Evolutionary conservation across 2,113 vertebrate genomes (phyloP).

Genomic region (Chunga burmeisteri): DNA sequence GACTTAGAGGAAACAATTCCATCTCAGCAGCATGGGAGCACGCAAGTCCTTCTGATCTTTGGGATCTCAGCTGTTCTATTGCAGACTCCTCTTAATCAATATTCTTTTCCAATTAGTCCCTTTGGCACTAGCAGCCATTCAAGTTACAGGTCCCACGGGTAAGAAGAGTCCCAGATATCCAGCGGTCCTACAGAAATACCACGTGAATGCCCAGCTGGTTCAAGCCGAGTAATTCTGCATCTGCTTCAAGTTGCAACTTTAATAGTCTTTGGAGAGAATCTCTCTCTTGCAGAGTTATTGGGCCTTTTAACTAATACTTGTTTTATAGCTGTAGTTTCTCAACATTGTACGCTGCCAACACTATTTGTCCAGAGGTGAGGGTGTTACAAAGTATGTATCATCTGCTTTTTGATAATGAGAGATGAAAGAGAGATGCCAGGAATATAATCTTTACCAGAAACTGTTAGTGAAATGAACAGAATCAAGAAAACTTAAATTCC

Average conservation of each 20-base stretch:
- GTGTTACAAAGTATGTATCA: not conserved
- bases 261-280: not conserved
- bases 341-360: accelerated
- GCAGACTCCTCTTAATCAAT: not conserved
- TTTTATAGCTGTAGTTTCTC: not conserved
- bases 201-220: not conserved
- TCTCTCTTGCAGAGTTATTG: not conserved
- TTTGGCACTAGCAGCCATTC: not conserved
- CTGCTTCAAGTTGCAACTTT: not conserved
- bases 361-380: not conserved
- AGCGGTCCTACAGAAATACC: not conserved
- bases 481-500: not conserved
- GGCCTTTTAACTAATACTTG: not conserved
- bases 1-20: not conserved
- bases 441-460: not conserved
- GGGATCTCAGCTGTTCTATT: not conserved
- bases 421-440: not conserved
- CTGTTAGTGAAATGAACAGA: not conserved
- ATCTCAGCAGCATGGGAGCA: not conserved
- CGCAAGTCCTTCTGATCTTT: not conserved
- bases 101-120: not conserved
- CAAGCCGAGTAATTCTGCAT: not conserved
- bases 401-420: not conserved
- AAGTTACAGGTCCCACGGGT: not conserved
- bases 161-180: not conserved